These are phyloP conservation scores for Nephila pilipes DNA, from an alignment of 1,140 invertebrate species.

Conservation along the genomic window DNA sequence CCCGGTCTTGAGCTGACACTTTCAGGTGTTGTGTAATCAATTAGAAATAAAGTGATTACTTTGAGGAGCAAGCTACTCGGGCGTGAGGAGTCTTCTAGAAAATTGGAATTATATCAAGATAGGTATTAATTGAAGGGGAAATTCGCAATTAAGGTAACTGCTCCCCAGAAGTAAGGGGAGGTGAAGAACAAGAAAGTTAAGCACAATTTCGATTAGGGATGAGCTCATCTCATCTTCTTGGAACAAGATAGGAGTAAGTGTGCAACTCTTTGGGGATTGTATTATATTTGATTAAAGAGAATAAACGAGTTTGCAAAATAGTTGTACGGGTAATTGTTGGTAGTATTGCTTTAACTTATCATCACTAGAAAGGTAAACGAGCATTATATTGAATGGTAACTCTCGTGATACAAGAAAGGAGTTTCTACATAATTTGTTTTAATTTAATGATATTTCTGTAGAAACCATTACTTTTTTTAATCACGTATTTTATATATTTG, in stretches of 20 bases:
- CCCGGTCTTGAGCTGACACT: conserved; percentile 17
- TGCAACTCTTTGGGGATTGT: not conserved
- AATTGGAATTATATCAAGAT: conserved; percentile 48
- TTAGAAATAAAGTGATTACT: conserved; percentile 60
- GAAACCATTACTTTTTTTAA: too few relatives aligned
- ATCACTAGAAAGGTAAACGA: not conserved
- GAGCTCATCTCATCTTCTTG: conserved; percentile 14
- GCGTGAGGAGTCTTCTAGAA: conserved; percentile 26
- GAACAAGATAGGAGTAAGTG: conserved; percentile 10
- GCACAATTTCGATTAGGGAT: conserved; percentile 3
- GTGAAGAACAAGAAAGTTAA: conserved; percentile 21
- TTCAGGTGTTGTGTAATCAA: conserved; percentile 56
- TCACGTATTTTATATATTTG: too few relatives aligned
- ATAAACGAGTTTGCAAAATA: conserved; percentile 2
- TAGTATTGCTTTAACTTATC: not conserved
- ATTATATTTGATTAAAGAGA: conserved; percentile 9
- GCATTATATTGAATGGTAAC: not conserved
- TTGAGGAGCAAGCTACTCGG: conserved; percentile 18
- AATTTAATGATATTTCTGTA: too few relatives aligned
- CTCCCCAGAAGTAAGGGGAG: not conserved
- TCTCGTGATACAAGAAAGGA: too few relatives aligned
- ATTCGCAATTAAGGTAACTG: conserved; percentile 43
- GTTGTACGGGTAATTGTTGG: not conserved
- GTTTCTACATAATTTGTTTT: too few relatives aligned
- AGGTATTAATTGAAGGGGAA: conserved; percentile 64